A percentile compares a stretch with the other conserved stretches of the same genome.
Evolutionary conservation across 2,113 vertebrate genomes (phyloP).

Genomic region (Xyrauchen texanus): DNA sequence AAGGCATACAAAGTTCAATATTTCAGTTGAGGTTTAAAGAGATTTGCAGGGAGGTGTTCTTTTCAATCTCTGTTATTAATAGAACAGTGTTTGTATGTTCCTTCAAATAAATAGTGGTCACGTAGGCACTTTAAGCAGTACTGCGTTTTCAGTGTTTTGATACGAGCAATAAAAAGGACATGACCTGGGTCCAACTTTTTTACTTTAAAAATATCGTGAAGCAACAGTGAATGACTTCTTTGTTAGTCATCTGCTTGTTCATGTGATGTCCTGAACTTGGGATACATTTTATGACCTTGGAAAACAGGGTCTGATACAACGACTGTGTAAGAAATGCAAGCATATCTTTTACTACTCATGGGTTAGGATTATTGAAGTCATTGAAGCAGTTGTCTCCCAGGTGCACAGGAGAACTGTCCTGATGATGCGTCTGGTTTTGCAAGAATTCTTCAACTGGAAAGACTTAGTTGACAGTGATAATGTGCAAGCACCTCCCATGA

Average conservation of each 20-base stretch:
- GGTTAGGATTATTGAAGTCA: neutral
- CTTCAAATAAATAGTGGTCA: neutral
- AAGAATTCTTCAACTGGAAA: conserved; percentile 49
- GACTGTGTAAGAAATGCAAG: neutral
- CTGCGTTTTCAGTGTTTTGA: neutral
- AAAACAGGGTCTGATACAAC: neutral
- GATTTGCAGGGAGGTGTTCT: neutral
- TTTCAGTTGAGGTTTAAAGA: neutral
- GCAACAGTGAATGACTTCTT: conserved; percentile 29
- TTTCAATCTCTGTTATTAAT: neutral
- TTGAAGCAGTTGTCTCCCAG: conserved; percentile 37
- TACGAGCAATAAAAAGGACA: neutral
- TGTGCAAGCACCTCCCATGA: conserved; percentile 34
- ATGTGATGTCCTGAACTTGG: conserved; percentile 36
- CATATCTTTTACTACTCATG: neutral
- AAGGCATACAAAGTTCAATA: neutral
- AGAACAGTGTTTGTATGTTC: neutral
- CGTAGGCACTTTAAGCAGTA: too few relatives aligned
- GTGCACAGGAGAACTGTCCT: conserved; percentile 35
- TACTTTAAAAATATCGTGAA: conserved; percentile 14
- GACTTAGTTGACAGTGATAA: conserved; percentile 33
- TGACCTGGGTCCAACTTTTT: neutral
- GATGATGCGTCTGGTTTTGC: conserved; percentile 48
- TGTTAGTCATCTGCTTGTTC: conserved; percentile 47
- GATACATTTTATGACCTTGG: neutral